phyloP scores from a whole-genome alignment of 2,113 vertebrate species.

The Theropithecus gelada region DNA sequence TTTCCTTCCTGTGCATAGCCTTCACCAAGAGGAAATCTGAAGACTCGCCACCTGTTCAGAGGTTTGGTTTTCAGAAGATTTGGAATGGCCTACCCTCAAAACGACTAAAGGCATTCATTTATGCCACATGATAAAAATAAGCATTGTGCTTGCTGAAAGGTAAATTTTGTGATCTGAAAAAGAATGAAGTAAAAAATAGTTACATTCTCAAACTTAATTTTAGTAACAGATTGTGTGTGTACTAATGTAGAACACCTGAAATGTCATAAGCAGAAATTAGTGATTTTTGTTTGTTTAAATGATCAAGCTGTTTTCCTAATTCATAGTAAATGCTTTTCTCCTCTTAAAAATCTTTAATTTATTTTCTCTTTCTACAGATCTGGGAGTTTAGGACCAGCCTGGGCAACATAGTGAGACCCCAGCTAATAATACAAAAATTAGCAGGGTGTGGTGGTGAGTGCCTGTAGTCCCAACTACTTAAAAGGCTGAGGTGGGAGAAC shows the following conservation, averaged over 20 bases:
- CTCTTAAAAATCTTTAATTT: background rate
- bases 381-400: no score
- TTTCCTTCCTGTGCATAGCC: constrained; percentile 63
- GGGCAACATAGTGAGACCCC: no score
- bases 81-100: background rate
- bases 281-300: background rate
- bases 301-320: background rate
- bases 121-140: background rate
- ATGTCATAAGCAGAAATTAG: constrained; percentile 9
- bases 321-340: background rate
- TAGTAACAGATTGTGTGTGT: constrained; percentile 10
- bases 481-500: no score
- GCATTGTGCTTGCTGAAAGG: background rate
- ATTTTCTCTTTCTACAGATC: background rate
- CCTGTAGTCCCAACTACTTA: no score
- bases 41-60: constrained; percentile 67
- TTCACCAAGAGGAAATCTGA: constrained; percentile 61
- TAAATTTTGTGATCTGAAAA: constrained; percentile 19
- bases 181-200: constrained; percentile 29
- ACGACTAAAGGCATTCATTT: background rate
- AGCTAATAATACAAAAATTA: no score
- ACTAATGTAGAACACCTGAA: constrained; percentile 33
- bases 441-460: no score
- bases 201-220: constrained; percentile 49
- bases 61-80: constrained; percentile 1